Base-by-base conservation (phyloP, 2,888 invertebrate genomes). In the Drosophila mayaguana region DNA sequence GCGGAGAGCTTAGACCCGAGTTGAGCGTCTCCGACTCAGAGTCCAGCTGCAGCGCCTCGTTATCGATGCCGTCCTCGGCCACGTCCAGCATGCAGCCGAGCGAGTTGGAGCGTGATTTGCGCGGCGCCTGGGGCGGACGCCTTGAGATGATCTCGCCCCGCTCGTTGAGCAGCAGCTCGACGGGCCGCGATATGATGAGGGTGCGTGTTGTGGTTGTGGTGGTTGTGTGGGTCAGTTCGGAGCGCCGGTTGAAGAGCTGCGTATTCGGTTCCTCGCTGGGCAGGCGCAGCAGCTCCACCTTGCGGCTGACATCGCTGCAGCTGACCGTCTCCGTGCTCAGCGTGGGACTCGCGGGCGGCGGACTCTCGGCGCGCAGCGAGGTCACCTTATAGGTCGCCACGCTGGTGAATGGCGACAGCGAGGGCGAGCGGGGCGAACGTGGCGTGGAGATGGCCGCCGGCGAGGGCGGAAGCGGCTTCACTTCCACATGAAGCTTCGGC, bases 191-290 rank as follows among this genome's bases (percentile, higher is more conserved):
- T 48, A 86, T 75, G 43, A 88, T 85, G 66, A 89, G 59, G 1
- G 92, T 93, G 48, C 84, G 83, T 20, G 92, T 92, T 0, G 91
- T 91, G 16, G 91, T 92, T 9, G 91, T 92, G 7, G 87, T 92
- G 2, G 88, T 91, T 46, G 83, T 90, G 61, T 89, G 90, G 38
- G 86, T 90, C 54, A 83, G 80, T 70, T 93, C 92, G 6, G 88
- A 81, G 14, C 91, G 86, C 63, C 88, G 89, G 42, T 73, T 87
- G 38, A 73, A 83, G 14, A 74, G 55, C 34, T 82, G 76, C 2
- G 76, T 75, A 22, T 62, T 43, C 6, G 73, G 72, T 2, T 81
- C 76, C 6, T 61, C 63, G 53, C 75, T 78, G 42, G 89, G 88
- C 63, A 89, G 67, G 14, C 84, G 91, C 38, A 69, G 72, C 20